A percentile compares a stretch with the other conserved stretches of the same genome.
These are phyloP conservation scores for Pangasius sanitwongsei DNA, from an alignment of 2,797 vertebrate species.

Conservation along the genomic window DNA sequence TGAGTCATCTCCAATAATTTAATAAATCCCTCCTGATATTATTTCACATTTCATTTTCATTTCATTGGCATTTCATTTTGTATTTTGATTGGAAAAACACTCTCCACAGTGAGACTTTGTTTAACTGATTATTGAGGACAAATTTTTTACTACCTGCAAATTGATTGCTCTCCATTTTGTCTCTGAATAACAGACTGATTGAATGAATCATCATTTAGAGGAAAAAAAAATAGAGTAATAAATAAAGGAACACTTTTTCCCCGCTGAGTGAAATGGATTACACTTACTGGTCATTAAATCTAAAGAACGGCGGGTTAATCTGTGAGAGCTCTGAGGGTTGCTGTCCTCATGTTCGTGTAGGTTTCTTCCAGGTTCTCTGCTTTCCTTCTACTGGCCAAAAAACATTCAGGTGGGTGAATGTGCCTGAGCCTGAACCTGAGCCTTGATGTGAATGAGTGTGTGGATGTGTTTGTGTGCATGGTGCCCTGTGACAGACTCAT, in stretches of 20 bases:
- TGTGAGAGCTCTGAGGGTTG: background rate
- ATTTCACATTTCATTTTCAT: constrained; percentile 2
- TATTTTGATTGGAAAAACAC: background rate
- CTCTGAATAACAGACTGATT: background rate
- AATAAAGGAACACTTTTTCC: background rate
- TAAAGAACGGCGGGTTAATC: background rate
- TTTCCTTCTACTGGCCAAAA: background rate
- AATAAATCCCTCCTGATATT: constrained; percentile 1
- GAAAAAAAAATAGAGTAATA: background rate
- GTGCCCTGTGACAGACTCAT: background rate
- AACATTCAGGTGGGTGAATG: background rate
- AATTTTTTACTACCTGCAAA: background rate
- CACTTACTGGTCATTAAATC: background rate
- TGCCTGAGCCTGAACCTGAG: no score
- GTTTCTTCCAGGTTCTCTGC: background rate
- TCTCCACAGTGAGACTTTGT: background rate
- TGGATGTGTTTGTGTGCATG: background rate
- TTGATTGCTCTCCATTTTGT: background rate
- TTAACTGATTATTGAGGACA: background rate
- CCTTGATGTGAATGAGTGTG: background rate
- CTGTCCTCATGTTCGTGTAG: background rate
- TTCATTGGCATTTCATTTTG: background rate
- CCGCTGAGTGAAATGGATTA: background rate
- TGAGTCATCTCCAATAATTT: background rate
- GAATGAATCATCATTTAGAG: background rate